These are phyloP conservation scores for Habrosyne pyritoides DNA, from an alignment of 2,888 invertebrate species.

Conservation along the genomic window DNA sequence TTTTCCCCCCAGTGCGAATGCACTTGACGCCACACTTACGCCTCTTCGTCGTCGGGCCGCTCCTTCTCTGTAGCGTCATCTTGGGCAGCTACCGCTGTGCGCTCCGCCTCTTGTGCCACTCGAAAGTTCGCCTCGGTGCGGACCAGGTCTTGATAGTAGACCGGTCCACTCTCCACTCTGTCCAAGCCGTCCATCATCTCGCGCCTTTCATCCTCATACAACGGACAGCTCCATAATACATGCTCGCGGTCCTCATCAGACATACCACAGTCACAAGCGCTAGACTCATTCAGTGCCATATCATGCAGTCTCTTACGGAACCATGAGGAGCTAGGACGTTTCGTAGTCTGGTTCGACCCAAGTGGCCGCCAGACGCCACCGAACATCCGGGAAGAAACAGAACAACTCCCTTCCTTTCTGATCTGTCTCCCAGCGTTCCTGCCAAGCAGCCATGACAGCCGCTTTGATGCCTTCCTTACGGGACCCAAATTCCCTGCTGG, in stretches of 20 bases:
- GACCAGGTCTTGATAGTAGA: background rate
- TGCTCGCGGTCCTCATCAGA: slow-evolving; percentile 4
- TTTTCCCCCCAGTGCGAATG: too few species aligned
- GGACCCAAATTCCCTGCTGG: background rate
- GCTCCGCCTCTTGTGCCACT: background rate
- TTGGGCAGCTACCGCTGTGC: too few species aligned
- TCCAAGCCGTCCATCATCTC: slow-evolving; percentile 7
- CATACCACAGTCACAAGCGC: slow-evolving; percentile 1
- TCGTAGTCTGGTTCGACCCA: slow-evolving; percentile 26
- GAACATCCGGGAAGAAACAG: slow-evolving; percentile 20
- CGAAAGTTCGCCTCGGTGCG: background rate
- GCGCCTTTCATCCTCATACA: background rate
- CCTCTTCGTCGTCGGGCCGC: too few species aligned
- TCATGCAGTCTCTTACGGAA: slow-evolving; percentile 6
- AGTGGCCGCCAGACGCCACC: slow-evolving; percentile 8
- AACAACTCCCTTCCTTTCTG: background rate
- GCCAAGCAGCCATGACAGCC: background rate
- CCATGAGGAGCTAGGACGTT: slow-evolving; percentile 22
- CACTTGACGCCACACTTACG: too few species aligned
- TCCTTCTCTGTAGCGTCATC: too few species aligned
- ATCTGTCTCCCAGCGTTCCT: background rate
- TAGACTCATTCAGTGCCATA: background rate
- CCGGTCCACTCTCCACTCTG: background rate
- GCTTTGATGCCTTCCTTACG: background rate
- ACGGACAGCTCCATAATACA: slow-evolving; percentile 6